phyloP scores from a whole-genome alignment of 2,797 vertebrate genomes.

The Antrozous pallidus region DNA sequence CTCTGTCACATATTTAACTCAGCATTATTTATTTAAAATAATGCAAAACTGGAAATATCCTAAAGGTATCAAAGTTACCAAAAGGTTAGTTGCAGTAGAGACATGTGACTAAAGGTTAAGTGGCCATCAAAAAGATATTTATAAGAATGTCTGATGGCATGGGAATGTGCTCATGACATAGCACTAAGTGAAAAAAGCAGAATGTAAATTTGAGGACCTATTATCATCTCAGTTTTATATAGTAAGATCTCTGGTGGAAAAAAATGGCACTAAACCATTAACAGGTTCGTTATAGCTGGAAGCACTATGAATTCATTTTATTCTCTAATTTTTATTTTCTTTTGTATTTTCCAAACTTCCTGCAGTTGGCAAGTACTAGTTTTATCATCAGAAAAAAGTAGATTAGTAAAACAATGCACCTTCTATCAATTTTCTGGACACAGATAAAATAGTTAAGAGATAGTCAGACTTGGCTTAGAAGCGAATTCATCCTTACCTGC shows the following conservation, averaged over 20 bases:
- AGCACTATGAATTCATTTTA: background rate
- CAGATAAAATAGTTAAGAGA: background rate
- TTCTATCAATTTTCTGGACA: background rate
- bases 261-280: background rate
- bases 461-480: background rate
- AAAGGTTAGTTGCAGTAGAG: background rate
- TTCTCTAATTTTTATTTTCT: constrained; percentile 15
- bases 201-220: background rate
- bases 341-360: background rate
- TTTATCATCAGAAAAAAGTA: background rate
- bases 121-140: background rate
- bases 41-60: background rate
- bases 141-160: background rate
- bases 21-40: constrained; percentile 34
- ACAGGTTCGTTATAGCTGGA: background rate
- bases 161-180: background rate
- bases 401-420: background rate
- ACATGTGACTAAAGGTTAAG: background rate
- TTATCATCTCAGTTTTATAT: background rate
- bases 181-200: background rate
- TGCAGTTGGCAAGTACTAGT: background rate
- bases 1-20: background rate
- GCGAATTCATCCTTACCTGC: background rate
- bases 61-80: background rate
- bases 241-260: constrained; percentile 3